Percentiles rank a stretch among this genome's conserved stretches.
Evolutionary conservation across 2,888 invertebrate genomes (phyloP).

Genomic region (Lasioglossum lativentre): DNA sequence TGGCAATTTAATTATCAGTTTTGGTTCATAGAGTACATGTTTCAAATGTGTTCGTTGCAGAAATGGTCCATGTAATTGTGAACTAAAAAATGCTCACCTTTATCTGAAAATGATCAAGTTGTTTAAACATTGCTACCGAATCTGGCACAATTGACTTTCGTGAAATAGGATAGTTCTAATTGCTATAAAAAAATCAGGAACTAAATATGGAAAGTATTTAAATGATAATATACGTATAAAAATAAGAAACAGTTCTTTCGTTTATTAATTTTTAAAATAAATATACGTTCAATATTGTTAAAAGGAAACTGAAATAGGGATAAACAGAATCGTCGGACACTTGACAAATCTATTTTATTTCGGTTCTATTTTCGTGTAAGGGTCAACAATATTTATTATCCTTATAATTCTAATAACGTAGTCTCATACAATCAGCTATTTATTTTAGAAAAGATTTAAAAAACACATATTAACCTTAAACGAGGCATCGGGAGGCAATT

Average conservation of each 20-base stretch:
- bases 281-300: neutral
- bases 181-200: neutral
- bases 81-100: constrained; percentile 36
- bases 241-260: neutral
- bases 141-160: neutral
- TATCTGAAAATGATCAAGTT: constrained; percentile 57
- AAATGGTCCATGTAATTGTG: constrained; percentile 3
- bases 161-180: neutral
- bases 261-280: neutral
- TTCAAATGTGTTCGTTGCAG: constrained; percentile 11
- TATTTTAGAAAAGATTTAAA: constrained; percentile 20
- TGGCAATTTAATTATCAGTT: neutral
- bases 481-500: constrained; percentile 19
- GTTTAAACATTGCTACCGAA: constrained; percentile 15
- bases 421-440: constrained; percentile 22
- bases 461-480: constrained; percentile 59
- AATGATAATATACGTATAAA: neutral
- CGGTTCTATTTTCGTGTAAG: constrained; percentile 9
- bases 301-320: constrained; percentile 50
- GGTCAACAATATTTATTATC: constrained; percentile 26
- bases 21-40: neutral
- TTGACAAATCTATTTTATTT: constrained; percentile 51
- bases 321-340: constrained; percentile 52
- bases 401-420: constrained; percentile 5
- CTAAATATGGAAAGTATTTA: constrained; percentile 3